Evolutionary conservation across 2,797 vertebrate species (phyloP), one percentile per base, ranked within the genome.

Genomic region (Syngnathus rostellatus): DNA sequence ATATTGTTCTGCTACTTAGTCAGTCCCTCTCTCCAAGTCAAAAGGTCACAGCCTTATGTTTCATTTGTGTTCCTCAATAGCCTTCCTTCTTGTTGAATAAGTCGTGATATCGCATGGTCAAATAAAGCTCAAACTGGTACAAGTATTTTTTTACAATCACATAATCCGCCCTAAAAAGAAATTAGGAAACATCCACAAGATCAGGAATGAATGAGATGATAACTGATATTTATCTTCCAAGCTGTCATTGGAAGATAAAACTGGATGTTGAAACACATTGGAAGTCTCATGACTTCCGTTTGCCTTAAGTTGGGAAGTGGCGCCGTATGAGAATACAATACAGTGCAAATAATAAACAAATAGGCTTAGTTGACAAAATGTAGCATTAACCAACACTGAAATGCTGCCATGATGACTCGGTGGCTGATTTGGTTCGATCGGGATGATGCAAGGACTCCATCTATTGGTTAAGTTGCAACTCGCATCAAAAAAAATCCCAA

Each of bases 381-480:
- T 46, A 3, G 12, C 39, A 39, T 38, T 8, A 59, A 38, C 38
- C 40, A 45, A 7, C 23, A 46, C 9, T 11, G 11, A 53, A 38
- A 25, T 51, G 14, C 37, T 57, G 31, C 14, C 8, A 6, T 11
- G 25, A 5, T 10, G n/a, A 19, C 0, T 0, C 2, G 19, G 16
- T 9, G n/a, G 40, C 16, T 41, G 41, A 12, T 53, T 16, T 40
- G 21, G 16, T 6, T 59, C 8, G 55, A 63, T 57, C 14, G 66
- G 61, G 25, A 68, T 70, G 64, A 73, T 69, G 70, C 68, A 58
- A 68, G 81, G 61, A 50, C 81, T 2, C 85, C 86, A 79, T 69
- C 87, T 88, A 82, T 68, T 75, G 87, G 81, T 39, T 39, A 59
- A 61, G 5, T 62, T 10, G 57, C 55, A 66, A 67, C 2, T 68